These are phyloP conservation scores for Anisognathus igniventris DNA, from an alignment of 2,797 vertebrate genomes.

Conservation along the genomic window DNA sequence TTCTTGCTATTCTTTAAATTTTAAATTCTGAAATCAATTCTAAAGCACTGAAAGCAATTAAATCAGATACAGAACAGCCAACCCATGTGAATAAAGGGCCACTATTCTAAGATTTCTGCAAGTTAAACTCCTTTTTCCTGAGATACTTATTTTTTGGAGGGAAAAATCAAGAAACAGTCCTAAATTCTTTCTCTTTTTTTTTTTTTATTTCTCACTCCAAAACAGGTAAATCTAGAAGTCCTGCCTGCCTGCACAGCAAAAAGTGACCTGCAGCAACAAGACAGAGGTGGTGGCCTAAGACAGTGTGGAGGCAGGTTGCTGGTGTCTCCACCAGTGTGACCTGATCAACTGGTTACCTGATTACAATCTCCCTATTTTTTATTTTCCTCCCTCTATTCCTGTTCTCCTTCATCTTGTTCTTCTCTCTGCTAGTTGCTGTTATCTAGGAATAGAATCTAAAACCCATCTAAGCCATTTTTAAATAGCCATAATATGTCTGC, in stretches of 20 bases:
- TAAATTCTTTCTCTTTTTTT: neutral
- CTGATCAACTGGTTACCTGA: neutral
- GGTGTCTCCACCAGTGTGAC: neutral
- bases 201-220: neutral
- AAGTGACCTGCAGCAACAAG: neutral
- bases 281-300: neutral
- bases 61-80: neutral
- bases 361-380: neutral
- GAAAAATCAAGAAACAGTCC: neutral
- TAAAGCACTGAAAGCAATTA: neutral
- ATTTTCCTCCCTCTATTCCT: neutral
- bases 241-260: neutral
- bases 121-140: neutral
- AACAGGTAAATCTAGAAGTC: neutral
- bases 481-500: neutral
- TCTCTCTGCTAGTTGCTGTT: neutral
- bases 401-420: neutral
- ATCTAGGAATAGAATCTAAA: neutral
- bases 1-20: neutral
- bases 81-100: neutral
- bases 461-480: neutral
- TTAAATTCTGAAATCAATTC: neutral
- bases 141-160: neutral
- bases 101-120: neutral
- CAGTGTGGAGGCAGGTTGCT: neutral